These are phyloP conservation scores for Oreotrochilus melanogaster DNA, from an alignment of 2,113 vertebrate genomes.

Conservation along the genomic window DNA sequence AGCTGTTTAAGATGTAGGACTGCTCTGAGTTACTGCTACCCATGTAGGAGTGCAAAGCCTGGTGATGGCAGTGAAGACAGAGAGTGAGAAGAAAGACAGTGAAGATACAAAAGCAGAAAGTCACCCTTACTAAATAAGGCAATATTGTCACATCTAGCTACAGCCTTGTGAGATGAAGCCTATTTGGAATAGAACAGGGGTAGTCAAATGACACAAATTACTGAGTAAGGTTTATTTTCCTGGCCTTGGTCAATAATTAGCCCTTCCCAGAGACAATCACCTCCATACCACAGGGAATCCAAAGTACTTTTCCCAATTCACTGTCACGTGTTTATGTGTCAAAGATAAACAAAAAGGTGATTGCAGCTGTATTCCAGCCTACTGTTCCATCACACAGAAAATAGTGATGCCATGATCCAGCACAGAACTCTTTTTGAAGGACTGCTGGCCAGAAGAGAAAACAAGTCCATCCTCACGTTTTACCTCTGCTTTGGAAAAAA, in stretches of 20 bases:
- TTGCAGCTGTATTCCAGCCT: background rate
- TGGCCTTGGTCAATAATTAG: background rate
- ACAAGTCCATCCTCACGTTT: background rate
- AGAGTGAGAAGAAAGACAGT: background rate
- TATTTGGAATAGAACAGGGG: background rate
- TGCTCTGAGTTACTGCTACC: background rate
- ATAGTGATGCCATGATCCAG: background rate
- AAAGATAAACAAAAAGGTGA: background rate
- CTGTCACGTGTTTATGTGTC: background rate
- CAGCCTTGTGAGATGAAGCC: background rate
- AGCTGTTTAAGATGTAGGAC: background rate
- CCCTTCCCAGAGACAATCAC: background rate
- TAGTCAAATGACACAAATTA: background rate
- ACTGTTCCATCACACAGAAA: background rate
- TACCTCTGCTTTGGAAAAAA: background rate
- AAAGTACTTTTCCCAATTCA: background rate
- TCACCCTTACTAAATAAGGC: background rate
- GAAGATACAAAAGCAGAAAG: background rate
- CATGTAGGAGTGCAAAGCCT: background rate
- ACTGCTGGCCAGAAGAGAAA: background rate
- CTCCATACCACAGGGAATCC: background rate
- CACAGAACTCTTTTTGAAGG: background rate
- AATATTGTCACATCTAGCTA: background rate
- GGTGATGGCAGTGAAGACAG: background rate
- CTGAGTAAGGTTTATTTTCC: background rate